Evolutionary conservation across 1,140 invertebrate genomes (phyloP), one percentile per base, ranked within the genome.

Genomic region (Drosophila fuyamai): DNA sequence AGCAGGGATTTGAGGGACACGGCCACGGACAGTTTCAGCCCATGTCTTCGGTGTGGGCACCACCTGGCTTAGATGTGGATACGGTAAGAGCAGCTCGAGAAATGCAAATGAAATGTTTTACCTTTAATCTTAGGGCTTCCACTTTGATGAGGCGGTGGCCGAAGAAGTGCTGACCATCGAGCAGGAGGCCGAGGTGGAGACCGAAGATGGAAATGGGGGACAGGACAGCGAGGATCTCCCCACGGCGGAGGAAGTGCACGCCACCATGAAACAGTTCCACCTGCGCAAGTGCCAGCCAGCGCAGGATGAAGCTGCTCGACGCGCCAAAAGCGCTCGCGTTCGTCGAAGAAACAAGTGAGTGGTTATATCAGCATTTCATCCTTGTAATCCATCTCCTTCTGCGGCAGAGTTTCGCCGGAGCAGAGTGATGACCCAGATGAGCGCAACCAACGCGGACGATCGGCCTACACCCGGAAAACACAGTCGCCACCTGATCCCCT

Each of bases 401-500:
- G 1, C 41, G 40, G 0, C 58, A 91, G 89, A 40, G 77, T 91
- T 12, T 89, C 83, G 0, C 89, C 89, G 0, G 89, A 91, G 29
- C 47, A 91, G 36, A 71, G 72, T 10, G 71, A 90, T 7, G 81
- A 53, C 3, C 9, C 36, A 0, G 76, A 77, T 7, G 68, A 71
- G 9, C 38, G 40, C 35, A 16, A 9, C 14, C 62, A 70, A 5
- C 53, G 90, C 18, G 67, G 72, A 44, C 57, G 88, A 58, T 92
- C 92, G 57, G 92, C 93, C 27, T 68, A 76, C 63, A 61, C 70
- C 50, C 40, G 92, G 67, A 84, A 76, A 67, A 59, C 47, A 60
- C 77, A 54, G 16, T 94, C 94, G 4, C 93, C 93, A 10, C 94
- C 94, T 2, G 95, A 96, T 93, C 95, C 95, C 9, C 90, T 96